Conservation (phyloP, 2,113 vertebrate genomes). For the Nibea coibor region DNA sequence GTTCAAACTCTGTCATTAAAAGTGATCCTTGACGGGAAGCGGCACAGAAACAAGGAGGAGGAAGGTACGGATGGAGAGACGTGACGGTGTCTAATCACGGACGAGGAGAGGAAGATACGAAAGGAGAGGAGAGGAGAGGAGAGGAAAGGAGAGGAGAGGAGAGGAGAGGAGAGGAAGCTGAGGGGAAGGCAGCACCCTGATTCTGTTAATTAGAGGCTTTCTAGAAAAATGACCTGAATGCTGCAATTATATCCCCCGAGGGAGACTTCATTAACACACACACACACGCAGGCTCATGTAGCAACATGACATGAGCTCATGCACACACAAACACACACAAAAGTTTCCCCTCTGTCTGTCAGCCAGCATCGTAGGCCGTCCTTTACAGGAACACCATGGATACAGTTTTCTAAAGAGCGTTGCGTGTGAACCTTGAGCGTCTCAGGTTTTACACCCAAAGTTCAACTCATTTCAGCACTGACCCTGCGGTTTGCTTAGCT, state of each 20-base stretch:
- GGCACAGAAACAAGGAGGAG: conserved; percentile 18
- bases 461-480: background rate
- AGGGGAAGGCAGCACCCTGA: conserved; percentile 48
- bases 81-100: conserved; percentile 7
- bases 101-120: background rate
- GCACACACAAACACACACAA: background rate
- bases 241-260: conserved; percentile 50
- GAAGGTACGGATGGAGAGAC: background rate
- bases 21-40: conserved; percentile 41
- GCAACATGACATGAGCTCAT: background rate
- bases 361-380: background rate
- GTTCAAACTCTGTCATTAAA: conserved; percentile 58
- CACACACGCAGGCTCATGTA: conserved; percentile 16
- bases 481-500: background rate
- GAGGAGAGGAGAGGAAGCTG: background rate
- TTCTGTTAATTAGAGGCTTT: conserved; percentile 72
- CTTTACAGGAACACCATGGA: background rate
- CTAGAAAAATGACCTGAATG: conserved; percentile 70
- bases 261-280: conserved; percentile 37
- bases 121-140: background rate
- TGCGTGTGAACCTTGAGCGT: background rate
- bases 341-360: background rate
- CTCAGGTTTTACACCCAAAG: background rate
- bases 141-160: background rate
- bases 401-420: background rate